Percentiles rank a stretch among this genome's conserved stretches.
These are phyloP conservation scores for Notiomystis cincta DNA, from an alignment of 2,113 vertebrate genomes.

Conservation along the genomic window DNA sequence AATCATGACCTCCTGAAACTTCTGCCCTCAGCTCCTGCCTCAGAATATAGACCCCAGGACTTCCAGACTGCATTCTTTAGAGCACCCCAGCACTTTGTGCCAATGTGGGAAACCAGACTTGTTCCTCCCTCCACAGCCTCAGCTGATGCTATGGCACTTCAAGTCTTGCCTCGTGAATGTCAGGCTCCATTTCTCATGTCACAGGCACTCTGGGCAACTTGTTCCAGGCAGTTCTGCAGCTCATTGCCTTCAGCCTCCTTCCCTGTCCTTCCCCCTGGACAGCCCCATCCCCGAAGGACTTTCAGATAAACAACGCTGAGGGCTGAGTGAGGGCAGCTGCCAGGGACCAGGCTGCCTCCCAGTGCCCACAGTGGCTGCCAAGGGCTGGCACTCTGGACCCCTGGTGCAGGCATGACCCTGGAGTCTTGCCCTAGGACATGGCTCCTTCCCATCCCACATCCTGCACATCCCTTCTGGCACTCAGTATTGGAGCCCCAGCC, in stretches of 20 bases:
- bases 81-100: background rate
- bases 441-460: background rate
- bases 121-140: background rate
- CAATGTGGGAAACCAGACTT: background rate
- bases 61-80: background rate
- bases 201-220: background rate
- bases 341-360: background rate
- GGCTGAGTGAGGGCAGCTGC: background rate
- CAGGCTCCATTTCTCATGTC: background rate
- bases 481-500: background rate
- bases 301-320: background rate
- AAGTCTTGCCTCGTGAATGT: fast-evolving
- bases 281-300: background rate
- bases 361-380: fast-evolving
- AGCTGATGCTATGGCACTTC: background rate
- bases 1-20: background rate
- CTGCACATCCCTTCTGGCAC: background rate
- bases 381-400: background rate
- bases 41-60: background rate
- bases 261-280: background rate
- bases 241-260: background rate
- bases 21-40: background rate
- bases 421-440: background rate
- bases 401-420: background rate
- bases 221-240: background rate